Evolutionary conservation across 1,140 invertebrate species (phyloP), one percentile per base, ranked within the genome.

Genomic region (Gryon sp.): DNA sequence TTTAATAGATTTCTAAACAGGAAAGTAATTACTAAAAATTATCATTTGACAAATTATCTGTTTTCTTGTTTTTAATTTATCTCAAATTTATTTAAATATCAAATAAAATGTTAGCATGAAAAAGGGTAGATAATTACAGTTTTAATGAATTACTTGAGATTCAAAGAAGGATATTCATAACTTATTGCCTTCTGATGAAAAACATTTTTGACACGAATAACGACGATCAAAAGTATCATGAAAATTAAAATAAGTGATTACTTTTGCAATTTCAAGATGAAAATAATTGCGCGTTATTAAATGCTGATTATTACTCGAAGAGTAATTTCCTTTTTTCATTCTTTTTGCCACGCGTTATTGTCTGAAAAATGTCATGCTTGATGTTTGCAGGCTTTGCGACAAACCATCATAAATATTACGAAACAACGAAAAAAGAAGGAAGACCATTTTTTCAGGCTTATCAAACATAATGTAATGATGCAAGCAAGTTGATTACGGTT

Each of bases 381-480:
- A 28, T 32, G 41, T 43, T 68, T 43, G 15, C 11, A 19, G n/a
- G n/a, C n/a, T n/a, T n/a, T n/a, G 1, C 1, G 14, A 9, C n/a
- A 32, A 32, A 32, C 6, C 11, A 22, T 16, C 8, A 48, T 30
- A 32, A 9, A 19, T 46, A 18, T 70, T 59, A 70, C 46, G 66
- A 70, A 70, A 70, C 6, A 48, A 52, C 60, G 50, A 45, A 65
- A 52, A 63, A 57, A 59, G 6, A 32, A 55, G 57, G 57, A 62
- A 72, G 50, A 40, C 22, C 14, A 45, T 60, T 72, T 72, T 70
- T 63, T 19, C 30, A 14, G 12, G 11, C 14, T 63, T 72, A 72
- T 72, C 68, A 40, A 48, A 40, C 18, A 53, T 62, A 50, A 53
- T 55, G 57, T 62, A 40, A 41, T 72, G 57, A 63, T 50, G 57